These are phyloP conservation scores for Eupithecia inturbata DNA, from an alignment of 2,888 invertebrate species.

Conservation along the genomic window DNA sequence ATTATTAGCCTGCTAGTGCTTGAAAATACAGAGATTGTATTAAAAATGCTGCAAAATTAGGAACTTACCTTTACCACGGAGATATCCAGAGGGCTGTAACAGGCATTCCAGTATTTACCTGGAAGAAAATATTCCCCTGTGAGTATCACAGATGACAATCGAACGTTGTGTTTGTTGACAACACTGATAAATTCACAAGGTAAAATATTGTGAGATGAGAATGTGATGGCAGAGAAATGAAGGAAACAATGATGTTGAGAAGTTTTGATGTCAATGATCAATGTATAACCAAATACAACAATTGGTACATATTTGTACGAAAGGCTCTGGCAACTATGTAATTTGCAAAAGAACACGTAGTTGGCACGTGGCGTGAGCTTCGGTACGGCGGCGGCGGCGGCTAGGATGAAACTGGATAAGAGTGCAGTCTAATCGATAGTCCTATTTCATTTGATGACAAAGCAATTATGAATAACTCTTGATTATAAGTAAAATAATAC, in stretches of 20 bases:
- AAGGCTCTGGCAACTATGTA: background rate
- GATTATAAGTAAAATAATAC: too few species aligned
- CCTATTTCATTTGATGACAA: slow-evolving; percentile 24
- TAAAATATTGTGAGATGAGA: background rate
- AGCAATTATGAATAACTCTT: slow-evolving; percentile 1
- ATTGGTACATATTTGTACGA: background rate
- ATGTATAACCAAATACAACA: background rate
- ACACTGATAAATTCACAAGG: background rate
- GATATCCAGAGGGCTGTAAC: slow-evolving; percentile 49
- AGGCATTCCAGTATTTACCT: slow-evolving; percentile 53
- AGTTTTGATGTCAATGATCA: too few species aligned
- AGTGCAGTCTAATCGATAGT: slow-evolving; percentile 45
- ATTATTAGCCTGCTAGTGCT: slow-evolving; percentile 6
- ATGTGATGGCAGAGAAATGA: background rate
- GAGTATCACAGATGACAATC: background rate
- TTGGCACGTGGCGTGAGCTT: slow-evolving; percentile 7
- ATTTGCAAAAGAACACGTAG: slow-evolving; percentile 16
- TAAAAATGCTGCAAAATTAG: background rate
- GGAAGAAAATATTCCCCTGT: slow-evolving; percentile 40
- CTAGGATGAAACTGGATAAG: slow-evolving; percentile 25
- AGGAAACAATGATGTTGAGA: background rate
- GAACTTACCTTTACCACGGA: slow-evolving; percentile 59
- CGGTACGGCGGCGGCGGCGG: too few species aligned
- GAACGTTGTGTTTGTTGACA: background rate
- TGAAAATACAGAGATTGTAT: slow-evolving; percentile 1